phyloP scores from a whole-genome alignment of 2,888 invertebrate genomes.

The Sturmia bella region DNA sequence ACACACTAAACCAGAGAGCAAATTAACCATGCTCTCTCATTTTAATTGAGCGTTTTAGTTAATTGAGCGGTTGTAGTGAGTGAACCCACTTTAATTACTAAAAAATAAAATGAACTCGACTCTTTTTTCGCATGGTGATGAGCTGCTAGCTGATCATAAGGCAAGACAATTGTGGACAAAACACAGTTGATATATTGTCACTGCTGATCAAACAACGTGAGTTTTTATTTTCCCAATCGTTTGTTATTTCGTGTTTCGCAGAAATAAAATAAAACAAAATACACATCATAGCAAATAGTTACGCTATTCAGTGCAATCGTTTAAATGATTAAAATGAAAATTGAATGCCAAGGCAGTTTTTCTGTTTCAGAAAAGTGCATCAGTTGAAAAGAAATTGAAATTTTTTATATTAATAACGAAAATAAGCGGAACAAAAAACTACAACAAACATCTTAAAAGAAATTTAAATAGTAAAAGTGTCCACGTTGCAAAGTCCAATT shows the following conservation, averaged over 20 bases:
- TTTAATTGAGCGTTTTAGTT: constrained; percentile 19
- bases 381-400: constrained; percentile 3
- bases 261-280: neutral
- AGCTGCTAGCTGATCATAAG: constrained; percentile 40
- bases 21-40: neutral
- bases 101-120: constrained; percentile 19
- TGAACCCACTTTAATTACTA: constrained; percentile 11
- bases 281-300: constrained; percentile 15
- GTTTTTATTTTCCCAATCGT: neutral
- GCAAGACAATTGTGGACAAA: constrained; percentile 54
- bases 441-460: neutral
- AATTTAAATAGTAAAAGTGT: constrained; percentile 21
- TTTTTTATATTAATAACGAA: constrained; percentile 6
- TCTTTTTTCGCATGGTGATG: constrained; percentile 23
- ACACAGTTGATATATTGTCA: constrained; percentile 68
- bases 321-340: neutral
- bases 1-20: neutral
- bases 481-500: constrained; percentile 13
- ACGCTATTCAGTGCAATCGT: constrained; percentile 28
- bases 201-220: constrained; percentile 56
- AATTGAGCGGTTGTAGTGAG: constrained; percentile 24
- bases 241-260: constrained; percentile 10
- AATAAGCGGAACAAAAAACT: constrained; percentile 31
- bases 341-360: neutral
- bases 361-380: neutral